These are phyloP conservation scores for Hippolais icterina DNA, from an alignment of 2,113 vertebrate species.

Conservation along the genomic window DNA sequence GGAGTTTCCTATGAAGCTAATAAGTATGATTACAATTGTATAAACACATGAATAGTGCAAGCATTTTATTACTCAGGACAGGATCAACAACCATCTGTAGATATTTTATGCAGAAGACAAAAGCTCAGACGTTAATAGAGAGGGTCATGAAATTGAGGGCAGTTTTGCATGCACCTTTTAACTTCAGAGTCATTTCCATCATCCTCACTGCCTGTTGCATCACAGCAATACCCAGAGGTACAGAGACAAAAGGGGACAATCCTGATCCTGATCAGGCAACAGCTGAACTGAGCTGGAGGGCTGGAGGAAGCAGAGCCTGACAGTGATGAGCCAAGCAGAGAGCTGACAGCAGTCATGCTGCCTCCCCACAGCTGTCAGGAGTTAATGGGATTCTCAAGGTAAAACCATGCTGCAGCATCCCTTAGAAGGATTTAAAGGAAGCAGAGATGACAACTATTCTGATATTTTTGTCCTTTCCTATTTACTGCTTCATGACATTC, in stretches of 20 bases:
- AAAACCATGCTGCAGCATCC: background rate
- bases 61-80: background rate
- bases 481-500: background rate
- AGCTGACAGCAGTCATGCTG: background rate
- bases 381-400: background rate
- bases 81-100: background rate
- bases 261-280: background rate
- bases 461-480: background rate
- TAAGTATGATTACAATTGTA: background rate
- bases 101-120: background rate
- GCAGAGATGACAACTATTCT: background rate
- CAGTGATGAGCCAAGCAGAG: background rate
- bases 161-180: background rate
- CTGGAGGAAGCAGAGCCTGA: background rate
- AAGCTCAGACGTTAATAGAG: background rate
- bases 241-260: too few relatives aligned
- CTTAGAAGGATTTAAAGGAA: background rate
- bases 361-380: background rate
- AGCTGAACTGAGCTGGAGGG: background rate
- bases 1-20: background rate
- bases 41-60: background rate
- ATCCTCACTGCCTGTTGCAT: background rate
- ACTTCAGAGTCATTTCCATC: background rate
- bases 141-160: background rate
- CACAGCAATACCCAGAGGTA: background rate